Percentiles rank a stretch among this genome's conserved stretches.
phyloP scores from a whole-genome alignment of 1,140 invertebrate genomes.

The Macrotrachela quadricornifera region DNA sequence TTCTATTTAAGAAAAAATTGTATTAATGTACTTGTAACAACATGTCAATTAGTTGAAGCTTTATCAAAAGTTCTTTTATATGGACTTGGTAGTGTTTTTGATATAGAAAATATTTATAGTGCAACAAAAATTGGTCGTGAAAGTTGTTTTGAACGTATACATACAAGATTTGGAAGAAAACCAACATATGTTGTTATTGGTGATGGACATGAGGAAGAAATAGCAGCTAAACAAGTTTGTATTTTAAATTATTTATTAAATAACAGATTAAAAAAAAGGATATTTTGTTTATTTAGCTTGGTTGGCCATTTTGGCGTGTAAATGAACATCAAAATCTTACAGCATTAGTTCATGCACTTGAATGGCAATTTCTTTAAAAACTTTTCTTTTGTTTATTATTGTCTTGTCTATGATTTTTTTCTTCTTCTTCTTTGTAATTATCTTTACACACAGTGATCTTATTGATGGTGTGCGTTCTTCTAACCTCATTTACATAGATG shows the following conservation, averaged over 20 bases:
- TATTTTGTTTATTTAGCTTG: slow-evolving; percentile 35
- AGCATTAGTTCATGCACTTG: slow-evolving; percentile 71
- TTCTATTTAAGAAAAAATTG: slow-evolving; percentile 52
- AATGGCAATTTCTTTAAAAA: slow-evolving; percentile 65
- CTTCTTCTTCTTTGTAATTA: no score
- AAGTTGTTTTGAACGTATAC: slow-evolving; percentile 65
- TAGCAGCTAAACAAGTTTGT: slow-evolving; percentile 58
- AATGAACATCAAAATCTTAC: slow-evolving; percentile 69
- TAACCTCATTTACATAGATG: no score
- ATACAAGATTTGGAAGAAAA: slow-evolving; percentile 70
- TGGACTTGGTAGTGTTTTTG: slow-evolving; percentile 69
- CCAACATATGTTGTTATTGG: slow-evolving; percentile 82
- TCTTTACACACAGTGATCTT: no score
- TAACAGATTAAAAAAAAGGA: background rate
- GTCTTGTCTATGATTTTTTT: no score
- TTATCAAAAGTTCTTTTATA: slow-evolving; percentile 75
- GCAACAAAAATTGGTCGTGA: slow-evolving; percentile 75
- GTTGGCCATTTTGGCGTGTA: slow-evolving; percentile 86
- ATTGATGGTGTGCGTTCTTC: no score
- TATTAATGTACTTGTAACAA: slow-evolving; percentile 83
- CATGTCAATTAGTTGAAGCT: slow-evolving; percentile 73
- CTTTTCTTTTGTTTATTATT: no score
- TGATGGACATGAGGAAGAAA: slow-evolving; percentile 71
- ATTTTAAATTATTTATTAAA: background rate
- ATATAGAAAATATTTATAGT: slow-evolving; percentile 88